Evolutionary conservation across 2,113 vertebrate species (phyloP).

Genomic region (Murina feae): DNA sequence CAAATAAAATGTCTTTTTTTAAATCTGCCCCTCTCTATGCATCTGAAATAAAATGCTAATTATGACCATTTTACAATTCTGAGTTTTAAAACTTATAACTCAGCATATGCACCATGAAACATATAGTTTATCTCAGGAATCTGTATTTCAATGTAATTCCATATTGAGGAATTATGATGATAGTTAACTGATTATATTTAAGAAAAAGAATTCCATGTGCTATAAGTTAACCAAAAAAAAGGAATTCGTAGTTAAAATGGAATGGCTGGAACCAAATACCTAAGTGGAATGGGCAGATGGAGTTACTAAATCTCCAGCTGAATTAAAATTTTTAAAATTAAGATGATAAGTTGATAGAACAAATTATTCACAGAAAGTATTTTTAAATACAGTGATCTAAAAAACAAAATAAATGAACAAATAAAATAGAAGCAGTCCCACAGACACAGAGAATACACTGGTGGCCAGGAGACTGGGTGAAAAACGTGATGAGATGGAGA

Average conservation of each 20-base stretch:
- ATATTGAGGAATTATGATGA: not conserved
- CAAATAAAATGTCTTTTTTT: not conserved
- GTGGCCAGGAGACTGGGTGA: too few relatives aligned
- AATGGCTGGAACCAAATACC: conserved; percentile 27
- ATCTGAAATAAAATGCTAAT: conserved; percentile 54
- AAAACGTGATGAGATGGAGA: too few relatives aligned
- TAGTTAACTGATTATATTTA: not conserved
- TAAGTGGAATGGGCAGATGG: not conserved
- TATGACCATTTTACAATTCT: not conserved
- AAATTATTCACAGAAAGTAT: not conserved
- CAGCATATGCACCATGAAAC: not conserved
- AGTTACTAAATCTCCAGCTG: conserved; percentile 20
- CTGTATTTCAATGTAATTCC: conserved; percentile 36
- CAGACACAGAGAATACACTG: not conserved
- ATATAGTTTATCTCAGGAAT: conserved; percentile 5
- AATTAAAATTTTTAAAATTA: conserved; percentile 6
- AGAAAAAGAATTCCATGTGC: conserved; percentile 40
- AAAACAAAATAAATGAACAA: not conserved
- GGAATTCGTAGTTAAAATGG: conserved; percentile 23
- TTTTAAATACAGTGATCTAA: not conserved
- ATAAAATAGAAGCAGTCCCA: not conserved
- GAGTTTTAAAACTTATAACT: conserved; percentile 25
- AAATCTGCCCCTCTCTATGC: conserved; percentile 28
- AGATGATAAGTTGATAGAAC: not conserved
- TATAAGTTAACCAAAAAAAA: not conserved